Base-by-base conservation (phyloP, 53 echinoderm and acorn worm species). In the Apostichopus leukothele region DNA sequence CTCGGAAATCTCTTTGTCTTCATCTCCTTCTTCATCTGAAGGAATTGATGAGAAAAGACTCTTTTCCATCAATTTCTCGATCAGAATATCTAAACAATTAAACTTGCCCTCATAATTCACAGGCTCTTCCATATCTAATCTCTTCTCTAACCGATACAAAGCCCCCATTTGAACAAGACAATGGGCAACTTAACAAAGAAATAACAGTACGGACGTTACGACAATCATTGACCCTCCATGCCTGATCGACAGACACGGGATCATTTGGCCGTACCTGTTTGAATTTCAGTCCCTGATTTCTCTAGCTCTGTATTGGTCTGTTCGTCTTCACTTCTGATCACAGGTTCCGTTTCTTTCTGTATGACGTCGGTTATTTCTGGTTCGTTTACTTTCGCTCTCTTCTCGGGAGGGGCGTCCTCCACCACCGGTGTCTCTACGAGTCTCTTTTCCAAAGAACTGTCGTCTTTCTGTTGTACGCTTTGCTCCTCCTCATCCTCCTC, bases 401-500 rank as follows among this genome's bases (percentile, higher is more conserved):
- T 81, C 23, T 91, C 88, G 10, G 75, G 83, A 14, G 90, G 90
- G 1, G 91, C 75, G 0, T 52, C 52, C 52, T 76, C 83, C 6
- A n/a, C 3, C 71, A 16, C 71, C 6, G 71, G 14, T n/a, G 18
- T 6, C 14, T 19, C 71, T 6, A 39, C 86, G 5, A 66, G 78
- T n/a, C 78, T 76, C 21, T 86, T 0, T 20, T 86, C 71, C n/a
- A 71, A 19, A 18, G 71, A 16, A 16, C 18, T 71, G 71, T 71
- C 71, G 6, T 13, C 81, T 20, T 54, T 22, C 55, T 81, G 57
- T 25, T 10, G n/a, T 8, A 54, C 18, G 9, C 55, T 81, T 81
- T 57, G 8, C 6, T n/a, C 25, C 59, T 14, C 54, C 59, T 81
- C 52, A 5, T 26, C 54, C 25, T 81, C 52, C 1, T 26, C 39